These are phyloP conservation scores for Apis cerana DNA, from an alignment of 1,140 invertebrate genomes.

Conservation along the genomic window DNA sequence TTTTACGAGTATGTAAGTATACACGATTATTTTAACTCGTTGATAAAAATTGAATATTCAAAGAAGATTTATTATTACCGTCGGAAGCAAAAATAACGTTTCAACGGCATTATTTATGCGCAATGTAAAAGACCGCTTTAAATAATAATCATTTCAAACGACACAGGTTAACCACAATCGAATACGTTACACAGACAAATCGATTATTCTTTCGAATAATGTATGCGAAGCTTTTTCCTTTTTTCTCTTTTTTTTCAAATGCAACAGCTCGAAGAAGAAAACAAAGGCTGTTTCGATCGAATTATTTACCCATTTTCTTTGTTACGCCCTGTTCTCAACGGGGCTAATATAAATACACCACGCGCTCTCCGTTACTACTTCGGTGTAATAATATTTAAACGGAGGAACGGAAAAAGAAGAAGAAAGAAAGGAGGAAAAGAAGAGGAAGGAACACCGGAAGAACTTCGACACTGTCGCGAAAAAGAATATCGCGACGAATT, in stretches of 20 bases:
- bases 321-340: background rate
- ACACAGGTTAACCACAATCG: constrained; percentile 1
- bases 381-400: too few species aligned
- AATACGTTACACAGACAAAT: background rate
- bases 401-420: too few species aligned
- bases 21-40: too few species aligned
- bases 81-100: background rate
- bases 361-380: too few species aligned
- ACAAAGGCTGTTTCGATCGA: background rate
- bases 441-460: too few species aligned
- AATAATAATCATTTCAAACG: constrained; percentile 18
- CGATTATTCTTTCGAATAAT: constrained; percentile 19
- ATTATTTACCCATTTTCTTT: background rate
- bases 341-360: background rate
- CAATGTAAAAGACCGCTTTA: background rate
- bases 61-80: background rate
- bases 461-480: too few species aligned
- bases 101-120: background rate
- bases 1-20: background rate
- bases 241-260: background rate
- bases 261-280: background rate
- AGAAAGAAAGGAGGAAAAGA: too few species aligned
- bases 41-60: background rate
- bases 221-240: background rate
- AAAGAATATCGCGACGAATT: too few species aligned